phyloP scores from a whole-genome alignment of 2,888 invertebrate genomes.

The Eilema griseolum region DNA sequence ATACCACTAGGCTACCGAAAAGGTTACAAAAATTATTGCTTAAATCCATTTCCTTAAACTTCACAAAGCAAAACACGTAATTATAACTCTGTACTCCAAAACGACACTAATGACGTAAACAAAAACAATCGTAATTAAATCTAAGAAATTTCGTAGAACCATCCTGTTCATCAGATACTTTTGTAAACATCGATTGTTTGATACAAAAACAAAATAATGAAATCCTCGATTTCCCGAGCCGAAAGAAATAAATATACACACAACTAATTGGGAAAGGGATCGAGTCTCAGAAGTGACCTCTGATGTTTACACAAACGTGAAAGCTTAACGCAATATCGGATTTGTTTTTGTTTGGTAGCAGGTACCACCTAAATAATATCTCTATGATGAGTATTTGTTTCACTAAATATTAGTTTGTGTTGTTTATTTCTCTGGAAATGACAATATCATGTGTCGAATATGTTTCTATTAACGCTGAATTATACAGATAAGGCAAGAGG shows the following conservation, averaged over 20 bases:
- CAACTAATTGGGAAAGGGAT: conserved; percentile 31
- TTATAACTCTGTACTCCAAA: neutral
- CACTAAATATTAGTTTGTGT: neutral
- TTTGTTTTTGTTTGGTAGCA: conserved; percentile 6
- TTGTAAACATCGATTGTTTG: conserved; percentile 41
- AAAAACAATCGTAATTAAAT: conserved; percentile 35
- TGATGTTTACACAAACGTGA: conserved; percentile 25
- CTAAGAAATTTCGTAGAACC: conserved; percentile 4
- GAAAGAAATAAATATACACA: conserved; percentile 18
- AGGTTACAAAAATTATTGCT: neutral
- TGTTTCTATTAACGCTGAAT: neutral
- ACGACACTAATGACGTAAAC: conserved; percentile 31
- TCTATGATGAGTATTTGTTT: neutral
- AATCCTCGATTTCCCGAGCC: conserved; percentile 26
- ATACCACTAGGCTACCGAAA: no score
- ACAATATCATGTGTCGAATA: neutral
- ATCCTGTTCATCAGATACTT: conserved; percentile 32
- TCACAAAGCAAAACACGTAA: neutral
- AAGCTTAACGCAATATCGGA: conserved; percentile 20
- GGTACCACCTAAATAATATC: neutral
- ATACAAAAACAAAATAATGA: conserved; percentile 40
- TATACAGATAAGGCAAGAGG: no score
- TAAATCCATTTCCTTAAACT: neutral
- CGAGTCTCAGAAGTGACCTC: conserved; percentile 23
- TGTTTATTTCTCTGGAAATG: neutral